Evolutionary conservation across 2,888 invertebrate genomes (phyloP).

Genomic region (Nymphalis c-album): DNA sequence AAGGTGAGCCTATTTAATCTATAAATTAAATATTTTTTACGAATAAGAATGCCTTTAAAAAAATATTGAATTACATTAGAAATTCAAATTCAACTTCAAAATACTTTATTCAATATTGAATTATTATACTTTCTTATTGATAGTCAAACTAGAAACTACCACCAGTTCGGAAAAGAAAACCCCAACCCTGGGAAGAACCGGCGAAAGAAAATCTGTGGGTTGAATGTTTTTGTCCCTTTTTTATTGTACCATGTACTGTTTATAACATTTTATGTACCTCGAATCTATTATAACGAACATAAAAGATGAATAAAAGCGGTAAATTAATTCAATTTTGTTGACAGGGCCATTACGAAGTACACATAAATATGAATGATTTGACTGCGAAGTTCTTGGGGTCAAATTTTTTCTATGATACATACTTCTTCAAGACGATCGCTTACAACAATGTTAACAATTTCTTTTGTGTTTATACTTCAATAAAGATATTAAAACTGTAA

Average conservation of each 20-base stretch:
- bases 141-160: no score
- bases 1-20: conserved; percentile 51
- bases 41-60: not conserved
- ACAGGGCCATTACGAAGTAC: conserved; percentile 65
- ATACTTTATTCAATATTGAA: no score
- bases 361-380: conserved; percentile 56
- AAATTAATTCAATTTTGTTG: conserved; percentile 42
- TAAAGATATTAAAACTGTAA: conserved; percentile 46
- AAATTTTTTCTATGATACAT: conserved; percentile 67
- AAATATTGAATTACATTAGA: conserved; percentile 14
- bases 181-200: no score
- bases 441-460: conserved; percentile 62
- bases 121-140: no score
- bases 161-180: no score
- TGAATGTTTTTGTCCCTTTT: no score
- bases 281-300: conserved; percentile 7
- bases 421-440: conserved; percentile 57
- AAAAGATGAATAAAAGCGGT: conserved; percentile 6
- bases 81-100: no score
- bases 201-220: no score
- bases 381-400: conserved; percentile 57
- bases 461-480: conserved; percentile 52
- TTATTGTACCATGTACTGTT: no score
- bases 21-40: not conserved
- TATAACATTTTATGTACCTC: conserved; percentile 5